phyloP scores from a whole-genome alignment of 2,113 vertebrate genomes.

The Myodes glareolus region DNA sequence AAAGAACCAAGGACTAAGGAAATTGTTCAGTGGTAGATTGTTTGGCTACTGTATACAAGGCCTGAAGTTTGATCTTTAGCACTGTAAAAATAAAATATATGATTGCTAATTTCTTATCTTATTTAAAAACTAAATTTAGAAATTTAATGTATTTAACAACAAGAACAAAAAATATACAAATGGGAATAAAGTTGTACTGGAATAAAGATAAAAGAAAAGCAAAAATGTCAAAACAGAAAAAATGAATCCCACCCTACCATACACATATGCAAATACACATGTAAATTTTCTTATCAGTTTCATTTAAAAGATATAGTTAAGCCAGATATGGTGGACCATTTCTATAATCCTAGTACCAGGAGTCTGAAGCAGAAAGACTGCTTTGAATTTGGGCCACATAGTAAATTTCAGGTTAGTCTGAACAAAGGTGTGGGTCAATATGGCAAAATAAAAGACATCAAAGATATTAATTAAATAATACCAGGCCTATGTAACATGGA shows the following conservation, averaged over 20 bases:
- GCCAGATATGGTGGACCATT: neutral
- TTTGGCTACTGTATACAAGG: neutral
- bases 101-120: neutral
- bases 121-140: conserved; percentile 2
- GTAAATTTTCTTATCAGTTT: neutral
- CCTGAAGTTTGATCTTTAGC: neutral
- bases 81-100: neutral
- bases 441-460: neutral
- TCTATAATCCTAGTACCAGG: neutral
- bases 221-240: conserved; percentile 23
- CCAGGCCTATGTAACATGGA: neutral
- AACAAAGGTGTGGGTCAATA: neutral
- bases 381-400: neutral
- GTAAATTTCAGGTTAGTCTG: neutral
- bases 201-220: conserved; percentile 31
- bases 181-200: neutral
- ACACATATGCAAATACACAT: neutral
- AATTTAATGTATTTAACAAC: conserved; percentile 16
- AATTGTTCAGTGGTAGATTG: neutral
- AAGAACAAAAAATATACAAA: neutral
- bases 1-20: neutral
- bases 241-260: neutral
- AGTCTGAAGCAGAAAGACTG: neutral
- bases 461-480: conserved; percentile 49
- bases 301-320: conserved; percentile 16